Conservation (phyloP, 2,888 invertebrate species). For the Troides aeacus region DNA sequence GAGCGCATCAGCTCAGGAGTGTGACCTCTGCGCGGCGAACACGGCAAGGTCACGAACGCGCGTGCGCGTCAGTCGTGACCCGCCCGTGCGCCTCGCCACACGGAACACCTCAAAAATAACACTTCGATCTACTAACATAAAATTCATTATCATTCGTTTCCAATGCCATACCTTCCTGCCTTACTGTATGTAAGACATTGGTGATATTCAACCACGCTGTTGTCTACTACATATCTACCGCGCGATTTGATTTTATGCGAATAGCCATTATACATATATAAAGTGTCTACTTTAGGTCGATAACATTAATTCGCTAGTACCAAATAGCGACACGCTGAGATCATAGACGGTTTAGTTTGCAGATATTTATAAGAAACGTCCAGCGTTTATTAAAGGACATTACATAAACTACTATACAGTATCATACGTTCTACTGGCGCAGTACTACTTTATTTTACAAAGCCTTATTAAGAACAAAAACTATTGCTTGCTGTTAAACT, state of each 20-base stretch:
- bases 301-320: conserved; percentile 42
- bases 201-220: conserved; percentile 36
- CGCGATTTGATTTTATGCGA: conserved; percentile 50
- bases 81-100: conserved; percentile 65
- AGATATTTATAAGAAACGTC: conserved; percentile 38
- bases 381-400: conserved; percentile 17
- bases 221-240: conserved; percentile 48
- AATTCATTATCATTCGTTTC: conserved; percentile 60
- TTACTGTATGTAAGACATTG: conserved; percentile 56
- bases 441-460: not conserved
- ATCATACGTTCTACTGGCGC: not conserved
- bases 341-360: conserved; percentile 57
- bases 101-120: conserved; percentile 55
- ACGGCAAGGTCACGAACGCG: conserved; percentile 80
- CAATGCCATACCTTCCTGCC: conserved; percentile 47
- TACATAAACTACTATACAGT: not conserved
- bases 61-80: conserved; percentile 78
- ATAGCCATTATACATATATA: conserved; percentile 36
- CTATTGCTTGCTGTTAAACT: too few species aligned
- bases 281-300: conserved; percentile 38
- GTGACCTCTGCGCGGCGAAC: conserved; percentile 74
- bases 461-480: not conserved
- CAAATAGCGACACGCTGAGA: conserved; percentile 62
- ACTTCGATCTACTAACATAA: conserved; percentile 56
- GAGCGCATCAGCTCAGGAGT: conserved; percentile 70